Base-by-base conservation (phyloP, 2,113 vertebrate species). In the Hippocampus comes region DNA sequence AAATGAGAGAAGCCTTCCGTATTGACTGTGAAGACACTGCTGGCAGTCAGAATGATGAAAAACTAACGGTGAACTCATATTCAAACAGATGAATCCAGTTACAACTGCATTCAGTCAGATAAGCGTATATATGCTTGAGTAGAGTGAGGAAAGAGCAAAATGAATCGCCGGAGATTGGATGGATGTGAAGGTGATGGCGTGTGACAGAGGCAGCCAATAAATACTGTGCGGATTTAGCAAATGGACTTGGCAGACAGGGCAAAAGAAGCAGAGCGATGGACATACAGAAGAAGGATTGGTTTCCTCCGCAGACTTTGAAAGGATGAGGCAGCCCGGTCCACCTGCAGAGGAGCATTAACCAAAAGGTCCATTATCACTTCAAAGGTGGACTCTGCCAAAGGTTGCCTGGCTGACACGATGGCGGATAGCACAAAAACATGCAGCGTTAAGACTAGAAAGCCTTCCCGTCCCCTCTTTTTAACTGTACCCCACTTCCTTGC, bases 361-460 rank as follows among this genome's bases (percentile, higher is more conserved):
- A 82, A 84, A 84, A 86, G 84, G 77, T 38, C 84, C 68, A 91
- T 91, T 89, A 90, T 85, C 85, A 91, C 88, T 87, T 91, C 90
- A 91, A 91, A 91, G 90, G 74, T 69, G 79, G 79, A 73, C 82
- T 78, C 68, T 68, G 76, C 77, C 78, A 66, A 75, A 83, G 77
- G 70, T 86, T 80, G 75, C 77, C 82, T 59, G 76, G 70, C 80
- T 83, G 82, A 90, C 84, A 85, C 73, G 51, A 70, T 25, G 67
- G 77, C 88, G 73, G 81, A 86, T 83, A 27, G 60, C 10, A 74
- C 86, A 87, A 84, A 82, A 41, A 48, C 0, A 68, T 72, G 42
- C 73, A 74, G 74, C 81, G 82, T 87, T 80, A 80, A 53, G 51
- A 84, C 71, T 10, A 74, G 70, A 81, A 79, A 80, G 49, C 73